These are phyloP conservation scores for Chelonoidis abingdonii DNA, from an alignment of 2,113 vertebrate genomes.

Conservation along the genomic window DNA sequence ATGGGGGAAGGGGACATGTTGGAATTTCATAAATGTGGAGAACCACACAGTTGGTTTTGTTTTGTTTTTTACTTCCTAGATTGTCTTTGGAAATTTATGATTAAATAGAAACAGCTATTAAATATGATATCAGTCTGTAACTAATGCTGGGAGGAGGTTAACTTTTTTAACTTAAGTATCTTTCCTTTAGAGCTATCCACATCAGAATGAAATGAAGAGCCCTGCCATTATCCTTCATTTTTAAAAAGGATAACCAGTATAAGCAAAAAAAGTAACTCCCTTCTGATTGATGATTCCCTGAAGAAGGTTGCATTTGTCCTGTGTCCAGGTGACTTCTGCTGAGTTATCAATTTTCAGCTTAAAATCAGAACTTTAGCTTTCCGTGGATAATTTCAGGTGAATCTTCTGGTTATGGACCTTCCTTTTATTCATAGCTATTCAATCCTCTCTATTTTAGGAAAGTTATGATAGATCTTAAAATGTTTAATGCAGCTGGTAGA, in stretches of 20 bases:
- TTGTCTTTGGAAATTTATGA: neutral
- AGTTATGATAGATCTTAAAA: neutral
- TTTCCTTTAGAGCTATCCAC: neutral
- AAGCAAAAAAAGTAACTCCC: constrained; percentile 47
- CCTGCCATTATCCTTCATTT: neutral
- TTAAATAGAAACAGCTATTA: neutral
- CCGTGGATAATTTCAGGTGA: fast-evolving
- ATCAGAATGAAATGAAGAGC: constrained; percentile 25
- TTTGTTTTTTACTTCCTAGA: neutral
- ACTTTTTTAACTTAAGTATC: neutral
- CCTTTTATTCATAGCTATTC: neutral
- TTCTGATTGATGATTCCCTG: neutral
- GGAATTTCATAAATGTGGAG: neutral
- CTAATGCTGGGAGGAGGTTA: neutral
- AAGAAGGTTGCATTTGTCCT: neutral
- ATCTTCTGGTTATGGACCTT: neutral
- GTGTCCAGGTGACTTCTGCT: neutral
- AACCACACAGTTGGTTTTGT: neutral
- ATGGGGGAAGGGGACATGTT: neutral
- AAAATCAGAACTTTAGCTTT: neutral
- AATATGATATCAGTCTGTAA: neutral
- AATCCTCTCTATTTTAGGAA: no score
- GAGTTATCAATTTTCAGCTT: neutral
- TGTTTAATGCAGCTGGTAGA: neutral
- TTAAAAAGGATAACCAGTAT: neutral